Base-by-base conservation (phyloP, 1,140 invertebrate genomes). In the Rhopalosiphum maidis region DNA sequence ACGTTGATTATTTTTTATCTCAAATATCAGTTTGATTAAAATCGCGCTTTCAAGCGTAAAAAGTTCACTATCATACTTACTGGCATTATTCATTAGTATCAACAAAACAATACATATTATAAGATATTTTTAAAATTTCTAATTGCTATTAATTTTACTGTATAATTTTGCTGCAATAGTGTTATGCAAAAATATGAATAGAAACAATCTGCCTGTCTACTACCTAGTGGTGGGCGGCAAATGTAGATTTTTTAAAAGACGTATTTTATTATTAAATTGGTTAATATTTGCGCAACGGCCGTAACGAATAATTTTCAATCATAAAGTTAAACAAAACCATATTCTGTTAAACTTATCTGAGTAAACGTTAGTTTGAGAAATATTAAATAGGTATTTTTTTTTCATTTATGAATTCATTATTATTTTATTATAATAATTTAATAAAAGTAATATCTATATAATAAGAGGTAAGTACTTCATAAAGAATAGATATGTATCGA, bases 81-180 rank as follows among this genome's bases (percentile, higher is more conserved):
- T 41, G 2, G 0, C 41, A 41, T 41, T 11, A 68, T 68, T 68
- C 0, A 51, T 51, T 51, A 51, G 30, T 68, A 68, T 35, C 4
- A 77, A 77, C n/a, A 77, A 30, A 9, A 9, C 2, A 30, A 68
- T n/a, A 30, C 11, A n/a, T 68, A 68, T 6, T 18, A 18, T n/a
- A 77, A 6, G 5, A n/a, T 35, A 77, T n/a, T 77, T 18, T 77
- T 3, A n/a, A n/a, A 68, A 68, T 68, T n/a, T 68, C 11, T 68
- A 68, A 18, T 18, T 18, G 2, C 48, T 51, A 18, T 51, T 51
- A 51, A 1, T n/a, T 77, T 77, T n/a, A 77, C 1, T 35, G 15
- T 77, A 77, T n/a, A 77, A 77, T 77, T 77, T 77, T 77, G 30
- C 60, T 77, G 60, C 60, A n/a, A 68, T 68, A n/a, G 30, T 68